Conservation (phyloP, 2,888 invertebrate genomes). For the Pristionchus maxplancki region DNA sequence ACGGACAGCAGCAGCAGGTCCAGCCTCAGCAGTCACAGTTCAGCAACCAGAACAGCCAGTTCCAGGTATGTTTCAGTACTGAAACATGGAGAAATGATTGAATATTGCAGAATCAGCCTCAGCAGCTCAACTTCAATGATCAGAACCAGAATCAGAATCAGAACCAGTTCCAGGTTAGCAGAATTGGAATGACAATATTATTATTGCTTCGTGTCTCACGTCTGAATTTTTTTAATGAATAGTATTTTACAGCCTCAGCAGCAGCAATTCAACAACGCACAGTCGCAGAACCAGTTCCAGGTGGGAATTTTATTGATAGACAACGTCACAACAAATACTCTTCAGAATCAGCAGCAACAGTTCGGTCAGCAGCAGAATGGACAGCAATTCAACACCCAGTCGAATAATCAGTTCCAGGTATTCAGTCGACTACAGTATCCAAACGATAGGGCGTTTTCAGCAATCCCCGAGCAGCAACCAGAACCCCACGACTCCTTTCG, state of each 20-base stretch:
- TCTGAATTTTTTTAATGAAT: no score
- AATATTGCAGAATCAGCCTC: neutral
- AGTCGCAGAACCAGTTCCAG: constrained; percentile 28
- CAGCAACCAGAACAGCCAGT: neutral
- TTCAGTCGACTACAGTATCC: neutral
- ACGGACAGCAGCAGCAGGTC: neutral
- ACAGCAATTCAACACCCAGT: constrained; percentile 16
- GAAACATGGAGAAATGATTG: neutral
- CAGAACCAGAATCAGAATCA: neutral
- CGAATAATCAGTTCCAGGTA: neutral
- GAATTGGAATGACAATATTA: neutral
- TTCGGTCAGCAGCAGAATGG: neutral
- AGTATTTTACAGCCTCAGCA: neutral
- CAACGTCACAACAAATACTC: neutral
- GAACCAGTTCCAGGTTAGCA: constrained; percentile 8
- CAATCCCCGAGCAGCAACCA: neutral
- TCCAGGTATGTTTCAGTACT: neutral
- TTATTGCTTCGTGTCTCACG: neutral
- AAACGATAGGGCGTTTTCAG: neutral
- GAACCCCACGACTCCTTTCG: constrained; percentile 16
- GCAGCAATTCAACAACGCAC: neutral
- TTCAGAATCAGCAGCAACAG: neutral
- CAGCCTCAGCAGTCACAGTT: neutral
- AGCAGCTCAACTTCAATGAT: neutral
- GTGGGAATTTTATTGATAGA: neutral